Evolutionary conservation across 2,888 invertebrate genomes (phyloP).

Genomic region (Drosophila barbarae): DNA sequence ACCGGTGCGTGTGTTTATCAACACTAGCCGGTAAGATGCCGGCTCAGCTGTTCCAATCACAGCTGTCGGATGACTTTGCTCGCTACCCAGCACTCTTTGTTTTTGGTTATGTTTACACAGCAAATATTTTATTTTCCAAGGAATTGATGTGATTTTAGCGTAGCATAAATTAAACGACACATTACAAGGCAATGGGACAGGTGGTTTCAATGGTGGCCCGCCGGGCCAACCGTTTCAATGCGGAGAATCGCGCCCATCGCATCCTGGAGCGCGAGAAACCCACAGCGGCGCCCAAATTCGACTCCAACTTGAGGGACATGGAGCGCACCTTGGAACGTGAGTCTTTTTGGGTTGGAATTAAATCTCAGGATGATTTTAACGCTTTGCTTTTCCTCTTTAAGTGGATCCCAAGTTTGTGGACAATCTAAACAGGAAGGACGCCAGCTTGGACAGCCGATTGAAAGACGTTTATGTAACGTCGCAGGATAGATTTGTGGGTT

Average conservation of each 20-base stretch:
- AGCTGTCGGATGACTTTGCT: constrained; percentile 1
- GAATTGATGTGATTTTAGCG: constrained; percentile 14
- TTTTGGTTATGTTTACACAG: constrained; percentile 65
- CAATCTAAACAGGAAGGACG: constrained; percentile 84
- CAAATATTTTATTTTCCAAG: constrained; percentile 12
- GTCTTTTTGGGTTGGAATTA: background rate
- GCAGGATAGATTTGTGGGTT: constrained; percentile 82
- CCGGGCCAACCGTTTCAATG: constrained; percentile 85
- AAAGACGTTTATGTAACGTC: constrained; percentile 88
- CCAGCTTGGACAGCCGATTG: constrained; percentile 83
- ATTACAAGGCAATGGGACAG: constrained; percentile 82
- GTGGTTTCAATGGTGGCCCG: constrained; percentile 82
- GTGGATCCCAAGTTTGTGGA: constrained; percentile 83
- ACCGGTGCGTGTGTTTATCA: constrained; percentile 11
- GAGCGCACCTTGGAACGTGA: constrained; percentile 82
- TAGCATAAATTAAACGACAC: constrained; percentile 42
- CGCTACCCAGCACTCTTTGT: constrained; percentile 46
- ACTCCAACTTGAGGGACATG: constrained; percentile 83
- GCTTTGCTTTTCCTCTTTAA: constrained; percentile 29
- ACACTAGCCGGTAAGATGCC: background rate
- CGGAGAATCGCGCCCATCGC: constrained; percentile 88
- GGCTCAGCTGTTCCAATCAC: constrained; percentile 2
- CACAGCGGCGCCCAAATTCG: constrained; percentile 85
- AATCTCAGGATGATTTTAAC: background rate
- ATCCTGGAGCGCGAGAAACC: constrained; percentile 86